Base-by-base conservation (phyloP, 2,888 invertebrate genomes). In the Exephanes ischioxanthus region DNA sequence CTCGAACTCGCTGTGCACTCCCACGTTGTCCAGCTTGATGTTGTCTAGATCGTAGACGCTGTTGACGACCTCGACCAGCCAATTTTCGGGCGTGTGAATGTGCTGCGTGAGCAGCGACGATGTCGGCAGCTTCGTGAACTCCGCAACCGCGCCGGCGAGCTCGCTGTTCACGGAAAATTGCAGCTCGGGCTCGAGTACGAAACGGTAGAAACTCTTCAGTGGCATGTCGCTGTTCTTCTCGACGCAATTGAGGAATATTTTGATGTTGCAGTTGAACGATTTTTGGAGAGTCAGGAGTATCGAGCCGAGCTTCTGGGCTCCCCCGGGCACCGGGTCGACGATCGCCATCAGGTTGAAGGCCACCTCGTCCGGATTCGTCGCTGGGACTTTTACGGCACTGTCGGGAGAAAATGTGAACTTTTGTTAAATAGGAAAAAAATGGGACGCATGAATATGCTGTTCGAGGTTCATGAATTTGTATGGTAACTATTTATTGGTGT, bases 171-270 rank as follows among this genome's bases (percentile, higher is more conserved):
- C 91, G 1, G 95, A 95, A 94, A 99, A 99, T 92, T 97, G 96
- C 22, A 98, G 95, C 94, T 99, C 98, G 0, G 98, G 96, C 90
- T 99, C 98, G 89, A 99, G 94, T 3, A 99, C 99, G 94, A 97
- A 99, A 33, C 99, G 97, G 95, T 99, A 99, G 94, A 98, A 99
- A 92, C 98, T 98, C 94, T 99, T 99, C 1, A 99, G 95, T 0
- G 99, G 99, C 97, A 99, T 99, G 93, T n/a, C n/a, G n/a, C n/a
- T n/a, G n/a, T 99, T 98, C 93, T 99, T 99, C 88, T 98, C 98
- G 70, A 98, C 96, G 87, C 99, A 98, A 93, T 99, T 99, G 90
- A 99, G 95, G 93, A 97, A 98, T 45, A 99, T 95, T 91, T 96
- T 96, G 90, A 99, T 96, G 90, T 98, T 97, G 90, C 98, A 97